A percentile compares a stretch with the other conserved stretches of the same genome.
Conservation (phyloP, 1,140 invertebrate species). For the Dolichoris vasculosae region DNA sequence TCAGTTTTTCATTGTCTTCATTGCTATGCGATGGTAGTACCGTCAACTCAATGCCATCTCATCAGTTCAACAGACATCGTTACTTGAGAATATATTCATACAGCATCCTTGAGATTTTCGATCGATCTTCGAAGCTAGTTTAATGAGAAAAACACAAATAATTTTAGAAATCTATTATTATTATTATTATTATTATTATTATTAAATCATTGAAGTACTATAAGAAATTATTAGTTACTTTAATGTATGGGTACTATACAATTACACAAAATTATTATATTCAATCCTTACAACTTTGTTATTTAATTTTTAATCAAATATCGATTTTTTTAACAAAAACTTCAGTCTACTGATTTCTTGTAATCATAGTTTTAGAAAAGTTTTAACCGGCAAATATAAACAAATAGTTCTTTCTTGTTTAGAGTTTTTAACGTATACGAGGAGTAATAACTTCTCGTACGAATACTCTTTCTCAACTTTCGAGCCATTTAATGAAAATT, state of each 20-base stretch:
- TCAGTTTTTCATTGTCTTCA: constrained; percentile 13
- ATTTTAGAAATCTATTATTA: neutral
- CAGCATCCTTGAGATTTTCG: neutral
- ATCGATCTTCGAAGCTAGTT: neutral
- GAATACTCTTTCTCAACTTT: neutral
- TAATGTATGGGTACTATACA: too few relatives aligned
- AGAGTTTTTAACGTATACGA: neutral
- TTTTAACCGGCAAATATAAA: neutral
- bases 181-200: too few relatives aligned
- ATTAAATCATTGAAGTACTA: too few relatives aligned
- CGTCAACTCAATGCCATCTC: neutral
- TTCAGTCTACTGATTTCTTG: too few relatives aligned
- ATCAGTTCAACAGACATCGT: neutral
- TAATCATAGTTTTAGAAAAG: too few relatives aligned
- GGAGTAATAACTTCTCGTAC: neutral
- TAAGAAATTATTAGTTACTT: too few relatives aligned
- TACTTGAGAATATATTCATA: neutral
- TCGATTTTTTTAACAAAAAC: too few relatives aligned
- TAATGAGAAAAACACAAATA: neutral
- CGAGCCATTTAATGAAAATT: neutral
- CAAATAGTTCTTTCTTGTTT: too few relatives aligned
- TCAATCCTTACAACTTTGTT: too few relatives aligned
- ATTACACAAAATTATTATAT: too few relatives aligned
- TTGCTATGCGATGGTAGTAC: neutral
- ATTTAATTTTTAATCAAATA: too few relatives aligned